Percentiles rank a stretch among this genome's conserved stretches.
These are phyloP conservation scores for Laticauda laticaudata DNA, from an alignment of 2,113 vertebrate species.

Conservation along the genomic window DNA sequence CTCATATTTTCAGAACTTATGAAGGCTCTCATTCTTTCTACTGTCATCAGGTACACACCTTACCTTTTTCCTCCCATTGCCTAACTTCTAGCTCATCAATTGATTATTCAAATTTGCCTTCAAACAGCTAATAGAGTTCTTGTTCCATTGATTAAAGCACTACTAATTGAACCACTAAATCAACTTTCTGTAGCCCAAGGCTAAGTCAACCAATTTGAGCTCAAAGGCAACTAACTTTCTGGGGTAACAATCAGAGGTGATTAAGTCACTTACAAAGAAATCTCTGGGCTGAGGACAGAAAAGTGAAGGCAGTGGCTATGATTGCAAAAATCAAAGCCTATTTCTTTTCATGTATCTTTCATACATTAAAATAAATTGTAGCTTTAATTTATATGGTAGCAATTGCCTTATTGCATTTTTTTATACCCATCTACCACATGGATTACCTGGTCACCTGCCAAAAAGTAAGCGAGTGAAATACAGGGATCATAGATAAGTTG, in stretches of 20 bases:
- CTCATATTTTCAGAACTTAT: background rate
- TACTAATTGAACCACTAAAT: background rate
- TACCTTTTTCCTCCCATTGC: background rate
- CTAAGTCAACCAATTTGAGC: background rate
- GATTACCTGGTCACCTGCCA: background rate
- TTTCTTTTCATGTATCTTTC: background rate
- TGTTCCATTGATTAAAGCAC: background rate
- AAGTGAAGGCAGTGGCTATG: background rate
- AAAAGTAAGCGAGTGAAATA: background rate
- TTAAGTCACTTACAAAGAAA: background rate
- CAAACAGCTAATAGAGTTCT: background rate
- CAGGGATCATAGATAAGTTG: background rate
- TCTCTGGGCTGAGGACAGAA: background rate
- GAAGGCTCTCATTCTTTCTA: background rate
- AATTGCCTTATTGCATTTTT: background rate
- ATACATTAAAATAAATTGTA: background rate
- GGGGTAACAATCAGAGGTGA: background rate
- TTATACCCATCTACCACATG: background rate
- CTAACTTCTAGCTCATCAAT: background rate
- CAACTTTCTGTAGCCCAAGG: background rate
- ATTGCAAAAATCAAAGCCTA: background rate
- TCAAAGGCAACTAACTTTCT: background rate
- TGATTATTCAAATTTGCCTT: background rate
- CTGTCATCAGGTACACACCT: background rate
- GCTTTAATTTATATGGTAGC: background rate